Conservation (phyloP, 2,797 vertebrate species). For the Myotis planiceps region DNA sequence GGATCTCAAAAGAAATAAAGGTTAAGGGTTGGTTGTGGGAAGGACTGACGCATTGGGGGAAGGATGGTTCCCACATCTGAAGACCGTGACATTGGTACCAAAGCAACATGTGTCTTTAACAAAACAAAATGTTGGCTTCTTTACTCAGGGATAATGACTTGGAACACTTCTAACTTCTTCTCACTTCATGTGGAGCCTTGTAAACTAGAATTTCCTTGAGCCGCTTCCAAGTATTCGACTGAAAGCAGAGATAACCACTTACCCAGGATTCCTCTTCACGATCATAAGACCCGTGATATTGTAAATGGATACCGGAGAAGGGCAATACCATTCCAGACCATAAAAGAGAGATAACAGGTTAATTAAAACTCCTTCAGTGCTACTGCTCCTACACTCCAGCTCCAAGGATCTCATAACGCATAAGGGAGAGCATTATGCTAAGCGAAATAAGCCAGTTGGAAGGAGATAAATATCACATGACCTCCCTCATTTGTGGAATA, state of each 20-base stretch:
- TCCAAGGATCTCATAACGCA: background rate
- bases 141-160: background rate
- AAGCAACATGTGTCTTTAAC: background rate
- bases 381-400: background rate
- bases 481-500: too few species aligned
- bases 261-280: background rate
- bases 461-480: too few species aligned
- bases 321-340: background rate
- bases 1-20: background rate
- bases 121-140: background rate
- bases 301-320: background rate
- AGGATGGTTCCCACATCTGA: background rate
- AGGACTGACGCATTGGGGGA: background rate
- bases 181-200: background rate
- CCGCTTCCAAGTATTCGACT: background rate
- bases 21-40: background rate
- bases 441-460: too few species aligned
- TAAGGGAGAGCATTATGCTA: too few species aligned
- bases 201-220: background rate
- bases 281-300: background rate
- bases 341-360: background rate
- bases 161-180: background rate
- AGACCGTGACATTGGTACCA: background rate
- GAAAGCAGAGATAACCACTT: slow-evolving; percentile 25
- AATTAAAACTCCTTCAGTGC: slow-evolving; percentile 1